Evolutionary conservation across 1,140 invertebrate genomes (phyloP), one percentile per base, ranked within the genome.

Genomic region (Portunus trituberculatus): DNA sequence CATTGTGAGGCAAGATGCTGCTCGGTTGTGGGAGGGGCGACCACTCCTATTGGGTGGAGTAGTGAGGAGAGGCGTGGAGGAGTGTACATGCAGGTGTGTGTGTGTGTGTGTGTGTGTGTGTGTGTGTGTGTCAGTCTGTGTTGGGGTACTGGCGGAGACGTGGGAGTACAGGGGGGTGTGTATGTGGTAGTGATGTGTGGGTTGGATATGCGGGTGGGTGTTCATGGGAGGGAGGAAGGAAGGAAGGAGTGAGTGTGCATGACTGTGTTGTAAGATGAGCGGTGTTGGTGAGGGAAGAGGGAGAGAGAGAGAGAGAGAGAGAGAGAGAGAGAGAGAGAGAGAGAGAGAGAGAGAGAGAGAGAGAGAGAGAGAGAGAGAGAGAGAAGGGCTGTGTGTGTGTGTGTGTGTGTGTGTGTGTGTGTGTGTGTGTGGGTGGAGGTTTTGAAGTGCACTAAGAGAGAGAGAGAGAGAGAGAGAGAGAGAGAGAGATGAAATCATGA

Each of bases 1-100:
- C 67, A 76, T 76, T 76, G 67, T n/a, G 67, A 76, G 67, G 67
- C 67, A 20, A 76, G 67, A 76, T 76, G 67, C 67, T 76, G 67
- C 12, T 25, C 20, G 20, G 67, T 8, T 12, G 67, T 76, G 67
- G 67, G 67, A 76, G 67, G 67, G 67, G 67, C 67, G 67, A 76
- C 12, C 67, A 76, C 67, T 76, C 7, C 67, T 0, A 76, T 76
- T 76, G 67, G 67, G n/a, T 20, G 20, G 67, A 25, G 20, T 76
- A 25, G 67, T 76, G 25, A 76, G 20, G 67, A 76, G 67, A 20
- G 67, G 67, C 20, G 20, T 25, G 67, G n/a, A 7, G 67, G 67
- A 7, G 20, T 76, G 67, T 76, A 25, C n/a, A 7, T 76, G n/a
- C 67, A 76, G 67, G 25, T 76, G 67, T 76, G 67, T 76, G 67